Percentiles rank a stretch among this genome's conserved stretches.
Evolutionary conservation across 2,113 vertebrate species (phyloP).

Genomic region (Etheostoma spectabile): DNA sequence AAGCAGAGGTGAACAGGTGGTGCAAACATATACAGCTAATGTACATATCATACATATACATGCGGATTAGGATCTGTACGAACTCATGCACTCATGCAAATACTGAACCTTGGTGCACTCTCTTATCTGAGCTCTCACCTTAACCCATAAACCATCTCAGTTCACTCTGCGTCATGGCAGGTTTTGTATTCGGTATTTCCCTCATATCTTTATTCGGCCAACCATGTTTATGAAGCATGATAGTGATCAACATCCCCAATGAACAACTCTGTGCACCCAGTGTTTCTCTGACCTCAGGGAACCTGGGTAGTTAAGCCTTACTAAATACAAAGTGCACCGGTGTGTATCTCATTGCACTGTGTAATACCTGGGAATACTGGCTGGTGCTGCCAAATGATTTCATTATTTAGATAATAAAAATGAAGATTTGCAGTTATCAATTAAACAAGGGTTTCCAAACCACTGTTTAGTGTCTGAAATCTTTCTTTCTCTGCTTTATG

Average conservation of each 20-base stretch:
- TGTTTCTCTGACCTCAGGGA: constrained; percentile 57
- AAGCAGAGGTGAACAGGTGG: constrained; percentile 37
- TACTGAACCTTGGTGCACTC: constrained; percentile 24
- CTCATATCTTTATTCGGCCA: constrained; percentile 47
- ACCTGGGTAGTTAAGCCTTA: constrained; percentile 39
- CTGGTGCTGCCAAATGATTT: background rate
- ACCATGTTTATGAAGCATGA: constrained; percentile 51
- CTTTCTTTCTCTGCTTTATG: no score
- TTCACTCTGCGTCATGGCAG: constrained; percentile 55
- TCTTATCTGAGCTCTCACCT: constrained; percentile 39
- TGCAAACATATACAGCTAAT: constrained; percentile 13
- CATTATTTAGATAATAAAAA: background rate
- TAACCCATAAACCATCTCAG: no score
- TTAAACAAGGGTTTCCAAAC: background rate
- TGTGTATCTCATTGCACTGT: background rate
- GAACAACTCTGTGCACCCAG: constrained; percentile 30
- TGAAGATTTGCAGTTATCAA: background rate
- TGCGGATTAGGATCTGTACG: constrained; percentile 2
- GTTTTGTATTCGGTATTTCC: constrained; percentile 26
- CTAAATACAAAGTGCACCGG: constrained; percentile 30
- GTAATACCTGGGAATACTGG: constrained; percentile 1
- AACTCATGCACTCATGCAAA: constrained; percentile 56
- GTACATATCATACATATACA: constrained; percentile 16
- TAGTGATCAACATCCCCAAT: constrained; percentile 35
- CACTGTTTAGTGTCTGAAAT: no score